Conservation (phyloP, 1,140 invertebrate species). For the Amyelois transitella region DNA sequence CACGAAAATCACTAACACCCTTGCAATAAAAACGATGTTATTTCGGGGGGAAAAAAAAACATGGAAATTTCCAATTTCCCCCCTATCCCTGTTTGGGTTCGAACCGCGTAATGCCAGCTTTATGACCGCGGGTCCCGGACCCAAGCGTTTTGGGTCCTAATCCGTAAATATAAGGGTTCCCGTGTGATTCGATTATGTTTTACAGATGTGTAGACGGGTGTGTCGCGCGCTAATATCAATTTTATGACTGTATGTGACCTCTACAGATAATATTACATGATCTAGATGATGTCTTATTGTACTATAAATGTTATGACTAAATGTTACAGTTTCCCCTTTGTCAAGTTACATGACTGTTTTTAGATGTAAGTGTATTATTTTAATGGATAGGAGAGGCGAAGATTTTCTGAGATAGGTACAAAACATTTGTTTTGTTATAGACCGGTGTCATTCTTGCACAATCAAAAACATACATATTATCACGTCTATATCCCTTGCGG, state of each 20-base stretch:
- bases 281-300: no score
- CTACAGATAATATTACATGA: no score
- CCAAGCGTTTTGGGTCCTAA: conserved; percentile 35
- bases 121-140: conserved; percentile 38
- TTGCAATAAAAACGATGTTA: background rate
- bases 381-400: no score
- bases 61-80: conserved; percentile 3
- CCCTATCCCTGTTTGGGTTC: conserved; percentile 9
- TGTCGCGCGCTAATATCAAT: background rate
- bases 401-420: no score
- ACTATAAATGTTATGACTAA: no score
- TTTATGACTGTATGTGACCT: background rate
- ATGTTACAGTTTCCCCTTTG: no score
- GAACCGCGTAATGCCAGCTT: conserved; percentile 40
- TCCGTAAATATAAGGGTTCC: conserved; percentile 28
- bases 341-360: no score
- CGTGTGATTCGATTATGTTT: conserved; percentile 2
- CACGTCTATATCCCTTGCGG: no score
- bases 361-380: no score
- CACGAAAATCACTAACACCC: background rate
- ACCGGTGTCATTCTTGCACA: no score
- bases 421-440: no score
- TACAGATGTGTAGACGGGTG: background rate
- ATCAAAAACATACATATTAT: no score
- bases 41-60: background rate